Evolutionary conservation across 2,888 invertebrate species (phyloP).

Genomic region (Odontocolon sp.): DNA sequence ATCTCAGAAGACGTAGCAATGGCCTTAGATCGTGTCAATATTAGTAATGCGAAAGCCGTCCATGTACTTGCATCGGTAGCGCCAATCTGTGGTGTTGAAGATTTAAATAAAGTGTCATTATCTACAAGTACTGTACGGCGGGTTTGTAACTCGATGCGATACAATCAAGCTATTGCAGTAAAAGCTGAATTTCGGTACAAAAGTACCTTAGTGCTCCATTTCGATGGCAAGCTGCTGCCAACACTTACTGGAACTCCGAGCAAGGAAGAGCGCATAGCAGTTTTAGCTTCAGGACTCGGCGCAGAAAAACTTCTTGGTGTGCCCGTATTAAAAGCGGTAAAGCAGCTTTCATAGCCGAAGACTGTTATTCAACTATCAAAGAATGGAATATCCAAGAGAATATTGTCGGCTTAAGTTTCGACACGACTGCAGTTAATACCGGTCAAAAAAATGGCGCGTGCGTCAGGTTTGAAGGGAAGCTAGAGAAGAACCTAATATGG

Average conservation of each 20-base stretch:
- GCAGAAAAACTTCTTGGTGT: not conserved
- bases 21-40: not conserved
- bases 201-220: not conserved
- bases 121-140: not conserved
- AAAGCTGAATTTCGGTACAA: not conserved
- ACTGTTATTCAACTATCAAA: not conserved
- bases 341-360: not conserved
- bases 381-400: not conserved
- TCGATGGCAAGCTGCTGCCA: not conserved
- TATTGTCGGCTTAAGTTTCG: not conserved
- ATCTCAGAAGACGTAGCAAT: not conserved
- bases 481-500: conserved; percentile 57
- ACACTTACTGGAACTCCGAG: not conserved
- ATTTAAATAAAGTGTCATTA: not conserved
- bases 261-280: not conserved
- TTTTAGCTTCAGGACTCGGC: not conserved
- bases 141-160: not conserved
- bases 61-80: not conserved
- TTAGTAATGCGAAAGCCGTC: not conserved
- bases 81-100: not conserved
- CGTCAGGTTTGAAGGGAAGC: conserved; percentile 14
- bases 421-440: conserved; percentile 13
- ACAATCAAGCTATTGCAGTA: not conserved
- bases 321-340: not conserved
- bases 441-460: not conserved